Evolutionary conservation across 2,113 vertebrate genomes (phyloP), one percentile per base, ranked within the genome.

Genomic region (Seriola aureovittata): DNA sequence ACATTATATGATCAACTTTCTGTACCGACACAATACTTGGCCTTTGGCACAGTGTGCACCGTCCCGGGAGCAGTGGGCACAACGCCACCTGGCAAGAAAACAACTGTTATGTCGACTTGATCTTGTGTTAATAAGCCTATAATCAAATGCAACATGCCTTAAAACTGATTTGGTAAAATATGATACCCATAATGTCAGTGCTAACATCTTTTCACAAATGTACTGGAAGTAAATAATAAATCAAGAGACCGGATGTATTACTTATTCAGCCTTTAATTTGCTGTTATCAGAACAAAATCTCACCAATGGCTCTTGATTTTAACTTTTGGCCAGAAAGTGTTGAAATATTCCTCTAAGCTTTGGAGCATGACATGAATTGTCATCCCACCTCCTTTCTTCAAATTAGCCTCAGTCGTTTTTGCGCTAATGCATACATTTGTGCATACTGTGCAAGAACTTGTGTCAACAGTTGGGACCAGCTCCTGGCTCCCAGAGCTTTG

Each of bases 11-110:
- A 75, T 78, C 57, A 54, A 71, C 75, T 80, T 77, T 62, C 60
- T 82, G 64, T n/a, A 21, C n/a, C 5, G 74, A 68, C 62, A 72
- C 59, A 87, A 66, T 63, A 73, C 65, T 36, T 57, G 23, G 75
- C 38, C 71, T 84, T 84, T 68, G 62, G 55, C 21, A 71, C 8
- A 29, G 58, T 64, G 74, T 57, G 67, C 54, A 38, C 48, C 29
- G 21, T 70, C 42, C 66, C 57, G 29, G 69, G 10, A 0, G 55
- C 17, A 65, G 21, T 6, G 40, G 34, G n/a, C 38, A 48, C 34
- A 34, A 21, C 52, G 32, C 46, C 60, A 68, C 25, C 42, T 74
- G 63, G 32, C 40, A 64, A 81, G 21, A 68, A 48, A 75, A 67
- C 52, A 67, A 23, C 38, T 5, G 14, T 34, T 36, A 19, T 75